These are phyloP conservation scores for Styela plicata DNA, from an alignment of 23 tunicate genomes.

Conservation along the genomic window DNA sequence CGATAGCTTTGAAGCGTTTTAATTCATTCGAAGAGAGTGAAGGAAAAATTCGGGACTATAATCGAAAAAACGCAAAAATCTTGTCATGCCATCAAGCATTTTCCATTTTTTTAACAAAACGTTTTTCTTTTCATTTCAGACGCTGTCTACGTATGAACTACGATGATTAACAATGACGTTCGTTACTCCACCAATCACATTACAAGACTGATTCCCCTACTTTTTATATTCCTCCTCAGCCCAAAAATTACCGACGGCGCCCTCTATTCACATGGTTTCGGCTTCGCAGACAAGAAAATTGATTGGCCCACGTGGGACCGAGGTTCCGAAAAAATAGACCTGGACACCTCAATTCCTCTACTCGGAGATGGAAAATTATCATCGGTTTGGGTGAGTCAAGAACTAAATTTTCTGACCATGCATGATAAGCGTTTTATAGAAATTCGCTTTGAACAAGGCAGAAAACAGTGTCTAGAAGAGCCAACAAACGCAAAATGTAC, in stretches of 20 bases:
- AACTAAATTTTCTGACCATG: no score
- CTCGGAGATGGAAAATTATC: slow-evolving; percentile 16
- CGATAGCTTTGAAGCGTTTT: no score
- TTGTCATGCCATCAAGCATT: no score
- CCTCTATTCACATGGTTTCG: background rate
- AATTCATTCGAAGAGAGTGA: no score
- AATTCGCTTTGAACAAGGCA: no score
- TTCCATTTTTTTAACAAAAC: background rate
- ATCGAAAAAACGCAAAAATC: no score
- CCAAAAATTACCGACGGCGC: background rate
- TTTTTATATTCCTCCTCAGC: background rate
- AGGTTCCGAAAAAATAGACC: slow-evolving; percentile 7
- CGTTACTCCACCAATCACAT: background rate
- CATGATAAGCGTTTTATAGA: no score
- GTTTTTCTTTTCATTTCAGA: slow-evolving; percentile 23
- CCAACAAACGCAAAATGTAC: no score
- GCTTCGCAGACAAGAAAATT: background rate
- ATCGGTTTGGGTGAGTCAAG: slow-evolving; percentile 19
- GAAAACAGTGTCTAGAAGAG: no score
- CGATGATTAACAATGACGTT: slow-evolving; percentile 27
- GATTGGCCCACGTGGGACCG: background rate
- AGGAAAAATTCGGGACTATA: no score
- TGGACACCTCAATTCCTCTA: background rate
- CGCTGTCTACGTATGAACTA: slow-evolving; percentile 24
- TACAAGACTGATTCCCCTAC: background rate